Conservation (phyloP, 2,888 invertebrate species). For the Machimus atricapillus region DNA sequence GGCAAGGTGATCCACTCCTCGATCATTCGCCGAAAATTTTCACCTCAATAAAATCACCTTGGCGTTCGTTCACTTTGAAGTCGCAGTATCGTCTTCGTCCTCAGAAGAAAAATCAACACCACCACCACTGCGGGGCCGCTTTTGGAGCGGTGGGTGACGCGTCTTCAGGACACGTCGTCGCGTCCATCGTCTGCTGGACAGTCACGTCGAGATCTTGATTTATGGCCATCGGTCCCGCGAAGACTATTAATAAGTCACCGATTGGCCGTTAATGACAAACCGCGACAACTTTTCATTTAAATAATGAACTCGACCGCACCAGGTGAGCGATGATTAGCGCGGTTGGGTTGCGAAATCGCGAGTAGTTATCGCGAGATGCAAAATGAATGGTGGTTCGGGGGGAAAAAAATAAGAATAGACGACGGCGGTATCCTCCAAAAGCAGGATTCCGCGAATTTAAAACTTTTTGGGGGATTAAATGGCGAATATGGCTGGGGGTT, state of each 20-base stretch:
- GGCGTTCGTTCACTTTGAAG: background rate
- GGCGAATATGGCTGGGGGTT: background rate
- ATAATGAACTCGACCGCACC: conserved; percentile 13
- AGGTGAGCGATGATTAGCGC: background rate
- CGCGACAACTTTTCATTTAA: conserved; percentile 30
- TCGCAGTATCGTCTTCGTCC: background rate
- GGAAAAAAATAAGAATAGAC: background rate
- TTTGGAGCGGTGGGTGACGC: background rate
- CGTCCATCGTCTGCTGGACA: background rate
- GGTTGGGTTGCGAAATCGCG: background rate
- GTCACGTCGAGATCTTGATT: background rate
- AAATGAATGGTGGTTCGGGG: background rate
- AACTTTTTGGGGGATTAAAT: background rate
- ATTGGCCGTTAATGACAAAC: conserved; percentile 28
- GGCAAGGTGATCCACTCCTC: background rate
- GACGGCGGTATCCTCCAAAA: background rate
- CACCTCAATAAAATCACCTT: background rate
- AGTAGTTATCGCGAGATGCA: background rate
- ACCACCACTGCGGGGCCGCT: background rate
- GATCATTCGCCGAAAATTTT: background rate
- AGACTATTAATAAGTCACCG: conserved; percentile 34
- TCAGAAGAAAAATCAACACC: background rate
- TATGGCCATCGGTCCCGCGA: background rate
- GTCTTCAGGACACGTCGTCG: background rate
- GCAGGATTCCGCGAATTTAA: background rate